Conservation (phyloP, 2,113 vertebrate species). For the Isurus oxyrinchus region DNA sequence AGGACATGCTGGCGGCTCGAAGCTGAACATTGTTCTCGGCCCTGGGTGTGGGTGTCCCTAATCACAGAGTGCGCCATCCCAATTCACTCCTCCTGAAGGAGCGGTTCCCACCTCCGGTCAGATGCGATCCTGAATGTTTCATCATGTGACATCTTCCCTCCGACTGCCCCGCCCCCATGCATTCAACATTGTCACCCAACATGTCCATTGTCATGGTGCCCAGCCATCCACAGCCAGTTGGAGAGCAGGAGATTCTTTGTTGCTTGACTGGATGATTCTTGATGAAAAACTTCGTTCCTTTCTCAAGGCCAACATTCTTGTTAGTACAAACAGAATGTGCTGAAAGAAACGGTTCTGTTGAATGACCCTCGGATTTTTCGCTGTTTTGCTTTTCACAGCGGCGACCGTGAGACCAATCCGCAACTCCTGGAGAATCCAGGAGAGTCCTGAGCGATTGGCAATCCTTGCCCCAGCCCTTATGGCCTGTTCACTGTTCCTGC, state of each 20-base stretch:
- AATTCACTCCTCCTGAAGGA: neutral
- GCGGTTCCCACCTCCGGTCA: too few species aligned
- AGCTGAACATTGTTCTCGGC: neutral
- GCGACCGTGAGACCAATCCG: neutral
- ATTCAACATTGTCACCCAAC: neutral
- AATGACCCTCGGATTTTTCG: neutral
- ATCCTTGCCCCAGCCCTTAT: neutral
- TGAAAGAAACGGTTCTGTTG: neutral
- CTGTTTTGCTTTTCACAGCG: too few species aligned
- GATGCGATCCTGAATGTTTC: too few species aligned
- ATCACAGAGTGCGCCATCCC: neutral
- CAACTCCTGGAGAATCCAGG: neutral
- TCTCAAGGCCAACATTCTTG: neutral
- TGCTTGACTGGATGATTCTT: neutral
- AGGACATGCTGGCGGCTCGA: neutral
- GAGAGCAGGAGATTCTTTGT: neutral
- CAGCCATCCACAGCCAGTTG: neutral
- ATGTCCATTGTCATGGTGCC: neutral
- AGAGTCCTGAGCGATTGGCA: neutral
- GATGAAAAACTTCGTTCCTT: neutral
- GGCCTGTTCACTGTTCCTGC: neutral
- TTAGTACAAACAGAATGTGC: neutral
- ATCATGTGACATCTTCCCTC: neutral
- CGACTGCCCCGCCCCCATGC: neutral
- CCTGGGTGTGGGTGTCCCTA: neutral